Evolutionary conservation across 23 tunicate species (phyloP).

Genomic region (Pegea sp.): DNA sequence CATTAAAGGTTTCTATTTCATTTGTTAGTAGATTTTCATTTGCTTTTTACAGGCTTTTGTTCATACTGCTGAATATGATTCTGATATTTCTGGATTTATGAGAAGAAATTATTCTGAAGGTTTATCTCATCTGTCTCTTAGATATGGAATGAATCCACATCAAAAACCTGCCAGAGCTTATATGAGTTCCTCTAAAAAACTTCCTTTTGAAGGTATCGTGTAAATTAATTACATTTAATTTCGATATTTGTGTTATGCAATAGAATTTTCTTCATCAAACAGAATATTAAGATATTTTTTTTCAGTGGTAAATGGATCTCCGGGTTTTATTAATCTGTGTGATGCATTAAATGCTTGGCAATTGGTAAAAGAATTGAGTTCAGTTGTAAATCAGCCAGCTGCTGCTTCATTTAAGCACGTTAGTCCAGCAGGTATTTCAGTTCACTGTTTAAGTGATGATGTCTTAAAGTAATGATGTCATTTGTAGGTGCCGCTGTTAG

Average conservation of each 20-base stretch:
- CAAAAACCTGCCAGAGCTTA: slow-evolving; percentile 75
- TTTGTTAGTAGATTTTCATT: neutral
- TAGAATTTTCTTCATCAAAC: no score
- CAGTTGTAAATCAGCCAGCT: slow-evolving; percentile 16
- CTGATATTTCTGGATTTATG: slow-evolving; percentile 45
- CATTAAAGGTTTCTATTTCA: slow-evolving; percentile 33
- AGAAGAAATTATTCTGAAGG: slow-evolving; percentile 28
- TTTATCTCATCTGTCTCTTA: slow-evolving; percentile 12
- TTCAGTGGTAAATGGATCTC: slow-evolving; percentile 73
- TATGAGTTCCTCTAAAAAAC: slow-evolving; percentile 2
- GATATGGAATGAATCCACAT: slow-evolving; percentile 91
- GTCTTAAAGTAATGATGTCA: neutral
- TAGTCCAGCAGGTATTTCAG: slow-evolving; percentile 62
- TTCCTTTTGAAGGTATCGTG: slow-evolving; percentile 60
- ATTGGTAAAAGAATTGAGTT: slow-evolving; percentile 42
- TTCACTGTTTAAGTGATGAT: neutral
- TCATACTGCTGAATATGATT: slow-evolving; percentile 74
- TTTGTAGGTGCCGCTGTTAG: slow-evolving; percentile 69
- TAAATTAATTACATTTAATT: neutral
- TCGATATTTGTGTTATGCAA: neutral
- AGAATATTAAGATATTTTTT: neutral
- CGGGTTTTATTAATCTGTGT: slow-evolving; percentile 73
- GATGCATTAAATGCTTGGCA: slow-evolving; percentile 93
- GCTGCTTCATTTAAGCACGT: slow-evolving; percentile 91
- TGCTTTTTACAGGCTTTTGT: slow-evolving; percentile 35